Percentiles rank a stretch among this genome's conserved stretches.
Evolutionary conservation across 2,113 vertebrate genomes (phyloP).

Genomic region (Macrotis lagotis): DNA sequence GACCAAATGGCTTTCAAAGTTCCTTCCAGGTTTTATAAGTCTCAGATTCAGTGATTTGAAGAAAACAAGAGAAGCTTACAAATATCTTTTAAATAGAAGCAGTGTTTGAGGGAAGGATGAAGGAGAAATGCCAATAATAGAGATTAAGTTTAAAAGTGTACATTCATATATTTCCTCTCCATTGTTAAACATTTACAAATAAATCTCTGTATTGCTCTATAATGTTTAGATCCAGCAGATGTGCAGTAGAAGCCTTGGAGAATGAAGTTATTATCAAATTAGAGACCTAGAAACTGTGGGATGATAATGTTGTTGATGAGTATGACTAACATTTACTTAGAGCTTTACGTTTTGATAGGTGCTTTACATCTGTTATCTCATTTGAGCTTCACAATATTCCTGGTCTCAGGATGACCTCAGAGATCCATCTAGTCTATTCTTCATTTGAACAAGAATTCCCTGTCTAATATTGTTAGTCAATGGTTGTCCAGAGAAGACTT

Average conservation of each 20-base stretch:
- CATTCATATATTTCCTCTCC: neutral
- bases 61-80: neutral
- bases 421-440: neutral
- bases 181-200: neutral
- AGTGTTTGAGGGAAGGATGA: constrained; percentile 3
- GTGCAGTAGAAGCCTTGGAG: neutral
- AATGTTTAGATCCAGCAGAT: neutral
- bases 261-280: neutral
- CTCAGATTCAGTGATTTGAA: neutral
- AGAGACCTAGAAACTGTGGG: neutral
- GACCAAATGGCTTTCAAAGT: neutral
- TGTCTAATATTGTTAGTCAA: neutral
- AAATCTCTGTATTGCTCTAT: neutral
- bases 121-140: neutral
- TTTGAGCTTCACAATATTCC: neutral
- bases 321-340: neutral
- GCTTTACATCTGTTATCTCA: neutral
- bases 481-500: neutral
- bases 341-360: neutral
- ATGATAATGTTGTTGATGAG: neutral
- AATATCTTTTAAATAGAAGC: constrained; percentile 34
- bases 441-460: neutral
- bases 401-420: neutral
- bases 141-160: neutral
- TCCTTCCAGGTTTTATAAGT: neutral